These are phyloP conservation scores for Agrenia bidenticulata DNA, from an alignment of 2,888 invertebrate species.

Conservation along the genomic window DNA sequence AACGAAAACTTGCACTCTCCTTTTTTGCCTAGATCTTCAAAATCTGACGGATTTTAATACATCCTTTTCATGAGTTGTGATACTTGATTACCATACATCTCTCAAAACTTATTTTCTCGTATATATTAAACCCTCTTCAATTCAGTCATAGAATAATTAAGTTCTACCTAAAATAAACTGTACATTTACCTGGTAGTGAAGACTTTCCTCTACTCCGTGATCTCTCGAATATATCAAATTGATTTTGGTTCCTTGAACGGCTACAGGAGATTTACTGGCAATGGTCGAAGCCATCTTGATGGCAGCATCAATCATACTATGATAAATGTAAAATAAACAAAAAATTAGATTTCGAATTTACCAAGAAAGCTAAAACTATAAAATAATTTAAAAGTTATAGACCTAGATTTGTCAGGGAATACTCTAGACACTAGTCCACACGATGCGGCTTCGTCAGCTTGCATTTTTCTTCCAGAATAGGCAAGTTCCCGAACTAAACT, in stretches of 20 bases:
- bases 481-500: constrained; percentile 85
- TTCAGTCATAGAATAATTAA: no score
- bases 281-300: constrained; percentile 75
- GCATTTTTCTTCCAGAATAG: constrained; percentile 79
- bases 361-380: neutral
- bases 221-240: constrained; percentile 83
- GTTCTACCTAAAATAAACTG: no score
- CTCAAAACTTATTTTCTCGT: no score
- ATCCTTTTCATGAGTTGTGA: no score
- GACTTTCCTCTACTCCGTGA: constrained; percentile 79
- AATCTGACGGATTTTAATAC: no score
- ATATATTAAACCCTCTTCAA: no score
- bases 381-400: constrained; percentile 21
- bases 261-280: constrained; percentile 87
- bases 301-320: constrained; percentile 71
- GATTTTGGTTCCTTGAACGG: constrained; percentile 86
- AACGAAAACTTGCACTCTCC: no score
- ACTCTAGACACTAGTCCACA: constrained; percentile 81
- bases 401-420: constrained; percentile 70
- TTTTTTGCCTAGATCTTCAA: no score
- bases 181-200: constrained; percentile 89
- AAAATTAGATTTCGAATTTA: no score
- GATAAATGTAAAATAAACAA: no score
- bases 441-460: constrained; percentile 74
- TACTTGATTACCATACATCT: no score